These are phyloP conservation scores for Rhagoletis zephyria DNA, from an alignment of 1,140 invertebrate species.

Conservation along the genomic window DNA sequence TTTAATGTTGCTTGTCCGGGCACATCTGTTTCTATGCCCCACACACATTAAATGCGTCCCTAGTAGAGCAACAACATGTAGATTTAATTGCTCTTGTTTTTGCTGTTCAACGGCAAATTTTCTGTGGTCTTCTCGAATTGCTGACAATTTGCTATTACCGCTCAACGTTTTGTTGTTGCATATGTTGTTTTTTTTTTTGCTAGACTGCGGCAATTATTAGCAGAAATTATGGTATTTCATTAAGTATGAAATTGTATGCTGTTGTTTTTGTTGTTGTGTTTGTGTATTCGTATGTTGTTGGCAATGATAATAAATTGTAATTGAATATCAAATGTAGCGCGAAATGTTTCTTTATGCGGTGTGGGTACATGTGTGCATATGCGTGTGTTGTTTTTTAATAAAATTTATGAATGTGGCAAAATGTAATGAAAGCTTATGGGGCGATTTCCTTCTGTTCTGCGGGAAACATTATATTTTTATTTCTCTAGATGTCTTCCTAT, in stretches of 20 bases:
- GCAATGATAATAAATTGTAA: not conserved
- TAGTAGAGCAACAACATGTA: not conserved
- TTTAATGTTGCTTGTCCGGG: not conserved
- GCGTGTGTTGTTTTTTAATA: not conserved
- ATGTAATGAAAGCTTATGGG: not conserved
- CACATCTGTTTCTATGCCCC: slow-evolving; percentile 18
- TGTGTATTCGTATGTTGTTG: not conserved
- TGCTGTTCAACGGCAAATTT: not conserved
- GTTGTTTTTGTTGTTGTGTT: not conserved
- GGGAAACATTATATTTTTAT: not conserved
- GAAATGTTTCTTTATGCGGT: not conserved
- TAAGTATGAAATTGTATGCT: slow-evolving; percentile 17
- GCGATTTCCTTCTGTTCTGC: not conserved
- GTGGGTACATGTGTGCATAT: not conserved
- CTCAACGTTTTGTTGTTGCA: not conserved
- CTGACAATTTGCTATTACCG: not conserved
- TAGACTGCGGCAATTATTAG: not conserved
- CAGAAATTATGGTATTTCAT: not conserved
- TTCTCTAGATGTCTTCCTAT: no score
- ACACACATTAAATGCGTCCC: not conserved
- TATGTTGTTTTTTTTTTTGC: not conserved
- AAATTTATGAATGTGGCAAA: no score
- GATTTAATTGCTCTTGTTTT: not conserved
- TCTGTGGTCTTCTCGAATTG: not conserved
- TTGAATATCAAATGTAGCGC: slow-evolving; percentile 30